Base-by-base conservation (phyloP, 2,888 invertebrate genomes). In the Scrobipalpa costella region DNA sequence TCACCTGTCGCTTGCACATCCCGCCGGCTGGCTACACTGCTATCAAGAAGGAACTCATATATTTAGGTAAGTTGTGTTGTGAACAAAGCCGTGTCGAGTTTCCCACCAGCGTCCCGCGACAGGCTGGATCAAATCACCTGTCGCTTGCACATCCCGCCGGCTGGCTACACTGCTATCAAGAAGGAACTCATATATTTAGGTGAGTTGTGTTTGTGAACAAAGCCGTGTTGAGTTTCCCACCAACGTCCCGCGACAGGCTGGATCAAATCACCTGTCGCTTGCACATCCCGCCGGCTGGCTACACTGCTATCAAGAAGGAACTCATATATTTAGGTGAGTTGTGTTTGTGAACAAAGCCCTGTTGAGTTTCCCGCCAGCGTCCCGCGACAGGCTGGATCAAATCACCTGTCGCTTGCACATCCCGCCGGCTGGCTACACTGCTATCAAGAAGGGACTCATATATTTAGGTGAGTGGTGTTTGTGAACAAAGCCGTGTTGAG, bases 131-230 rank as follows among this genome's bases (percentile, higher is more conserved):
- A n/a, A n/a, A 49, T 77, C 44, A 71, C 74, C 15, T 82, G 82
- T 62, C 75, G 81, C 7, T 68, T 82, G 58, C 64, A 62, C 36
- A 69, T 82, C 17, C 74, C 76, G 3, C 74, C 67, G 27, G 77
- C 77, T 6, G 79, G 76, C 40, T 81, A 82, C 64, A 73, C 74
- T 1, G 80, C 75, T 49, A 76, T 81, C 49, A 78, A 71, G 47
- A 77, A 73, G 62, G 74, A 72, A 60, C 62, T 64, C n/a, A 17
- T 77, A 1, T 27, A 27, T 27, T 19, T 65, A 59, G 70, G 77
- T 75, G 63, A 71, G 27, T 27, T 19, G 15, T 15, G 7, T 5
- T n/a, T n/a, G n/a, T 15, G 36, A 69, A 72, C 17, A 49, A 36
- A 27, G 73, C 76, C 40, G 49, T 49, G 0, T 40, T 75, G 11